phyloP scores from a whole-genome alignment of 2,797 vertebrate species.

The Sphenopsis melanotis region DNA sequence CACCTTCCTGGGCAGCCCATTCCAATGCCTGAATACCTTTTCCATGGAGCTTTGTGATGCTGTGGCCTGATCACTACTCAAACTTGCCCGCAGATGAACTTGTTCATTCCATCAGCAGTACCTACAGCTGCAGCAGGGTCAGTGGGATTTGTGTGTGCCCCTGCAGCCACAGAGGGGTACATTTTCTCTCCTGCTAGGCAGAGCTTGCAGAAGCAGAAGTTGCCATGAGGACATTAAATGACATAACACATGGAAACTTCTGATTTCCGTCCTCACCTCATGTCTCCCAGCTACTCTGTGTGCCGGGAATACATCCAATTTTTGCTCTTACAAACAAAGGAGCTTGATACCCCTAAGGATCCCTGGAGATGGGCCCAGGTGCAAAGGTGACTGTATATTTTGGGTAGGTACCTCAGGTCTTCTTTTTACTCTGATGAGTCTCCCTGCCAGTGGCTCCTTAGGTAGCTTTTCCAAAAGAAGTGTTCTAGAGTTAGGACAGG shows the following conservation, averaged over 20 bases:
- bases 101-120: neutral
- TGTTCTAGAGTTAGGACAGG: neutral
- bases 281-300: neutral
- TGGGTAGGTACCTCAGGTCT: neutral
- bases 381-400: neutral
- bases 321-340: neutral
- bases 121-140: neutral
- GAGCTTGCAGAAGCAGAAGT: neutral
- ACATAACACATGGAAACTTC: neutral
- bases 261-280: neutral
- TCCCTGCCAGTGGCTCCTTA: neutral
- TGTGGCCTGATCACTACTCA: neutral
- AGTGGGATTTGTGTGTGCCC: neutral
- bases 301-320: neutral
- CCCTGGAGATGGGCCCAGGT: neutral
- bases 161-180: neutral
- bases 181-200: neutral
- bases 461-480: neutral
- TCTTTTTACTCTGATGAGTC: neutral
- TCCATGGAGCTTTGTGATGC: neutral
- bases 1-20: neutral
- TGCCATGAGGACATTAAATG: neutral
- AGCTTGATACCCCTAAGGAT: neutral
- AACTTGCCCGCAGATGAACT: neutral
- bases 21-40: neutral